Conservation (phyloP, 2,113 vertebrate genomes). For the Dasypus novemcinctus region DNA sequence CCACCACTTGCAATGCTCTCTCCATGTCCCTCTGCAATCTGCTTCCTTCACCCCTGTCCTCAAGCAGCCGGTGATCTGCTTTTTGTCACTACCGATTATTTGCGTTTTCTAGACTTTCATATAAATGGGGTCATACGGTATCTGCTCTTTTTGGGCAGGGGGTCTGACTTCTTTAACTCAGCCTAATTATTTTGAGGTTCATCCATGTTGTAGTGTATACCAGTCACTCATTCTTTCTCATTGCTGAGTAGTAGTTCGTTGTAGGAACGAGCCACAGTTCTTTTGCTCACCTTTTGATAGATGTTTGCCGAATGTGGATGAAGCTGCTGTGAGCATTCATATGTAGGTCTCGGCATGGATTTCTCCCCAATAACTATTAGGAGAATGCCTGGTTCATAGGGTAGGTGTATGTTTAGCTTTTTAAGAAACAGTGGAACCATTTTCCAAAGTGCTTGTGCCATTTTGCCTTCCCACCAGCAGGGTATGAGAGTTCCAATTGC, state of each 20-base stretch:
- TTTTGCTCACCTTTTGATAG: not conserved
- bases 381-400: not conserved
- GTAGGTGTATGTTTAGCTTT: not conserved
- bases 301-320: not conserved
- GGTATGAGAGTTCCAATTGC: not conserved
- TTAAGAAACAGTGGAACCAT: not conserved
- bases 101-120: not conserved
- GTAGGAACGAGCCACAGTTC: fast-evolving
- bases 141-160: not conserved
- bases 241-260: not conserved
- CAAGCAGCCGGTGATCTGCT: not conserved
- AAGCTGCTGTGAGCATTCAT: not conserved
- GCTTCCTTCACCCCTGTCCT: not conserved
- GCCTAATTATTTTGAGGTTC: fast-evolving
- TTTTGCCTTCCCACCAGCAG: not conserved
- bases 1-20: not conserved
- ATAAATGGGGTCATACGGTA: not conserved
- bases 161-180: not conserved
- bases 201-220: fast-evolving
- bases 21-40: too few relatives aligned
- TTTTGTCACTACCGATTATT: not conserved
- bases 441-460: not conserved
- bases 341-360: not conserved
- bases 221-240: fast-evolving
- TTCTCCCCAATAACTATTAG: not conserved